phyloP scores from a whole-genome alignment of 2,113 vertebrate species.

The Oreochromis tanganicae region DNA sequence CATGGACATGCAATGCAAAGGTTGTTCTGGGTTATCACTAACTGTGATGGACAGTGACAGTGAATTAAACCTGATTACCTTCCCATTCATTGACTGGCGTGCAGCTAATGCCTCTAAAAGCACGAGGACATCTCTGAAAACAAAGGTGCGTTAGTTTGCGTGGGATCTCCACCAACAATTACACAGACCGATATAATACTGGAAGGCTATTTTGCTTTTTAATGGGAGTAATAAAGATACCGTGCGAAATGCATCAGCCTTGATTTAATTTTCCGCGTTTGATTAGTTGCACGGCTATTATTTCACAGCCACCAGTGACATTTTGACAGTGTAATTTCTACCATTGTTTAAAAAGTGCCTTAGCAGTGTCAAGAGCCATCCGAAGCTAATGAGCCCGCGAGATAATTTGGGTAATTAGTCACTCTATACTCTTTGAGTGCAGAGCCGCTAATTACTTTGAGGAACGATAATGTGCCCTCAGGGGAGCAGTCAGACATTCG shows the following conservation, averaged over 20 bases:
- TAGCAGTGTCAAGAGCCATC: neutral
- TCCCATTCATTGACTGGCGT: neutral
- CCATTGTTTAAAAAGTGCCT: neutral
- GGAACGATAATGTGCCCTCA: neutral
- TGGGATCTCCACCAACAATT: neutral
- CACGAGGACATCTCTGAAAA: neutral
- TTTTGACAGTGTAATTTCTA: constrained; percentile 7
- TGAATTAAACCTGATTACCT: neutral
- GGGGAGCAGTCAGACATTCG: neutral
- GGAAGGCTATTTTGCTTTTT: neutral
- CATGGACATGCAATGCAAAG: neutral
- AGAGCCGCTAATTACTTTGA: neutral
- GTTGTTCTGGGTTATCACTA: neutral
- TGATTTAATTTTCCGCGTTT: neutral
- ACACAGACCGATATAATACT: neutral
- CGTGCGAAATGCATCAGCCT: neutral
- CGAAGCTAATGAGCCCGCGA: constrained; percentile 20
- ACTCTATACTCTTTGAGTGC: neutral
- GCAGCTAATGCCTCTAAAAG: neutral
- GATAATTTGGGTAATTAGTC: constrained; percentile 38
- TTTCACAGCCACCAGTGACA: neutral
- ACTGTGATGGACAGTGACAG: neutral
- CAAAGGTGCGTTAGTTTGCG: neutral
- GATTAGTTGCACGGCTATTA: neutral
- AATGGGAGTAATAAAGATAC: neutral